Conservation (phyloP, 2,113 vertebrate genomes). For the Mionectes macconnelli region DNA sequence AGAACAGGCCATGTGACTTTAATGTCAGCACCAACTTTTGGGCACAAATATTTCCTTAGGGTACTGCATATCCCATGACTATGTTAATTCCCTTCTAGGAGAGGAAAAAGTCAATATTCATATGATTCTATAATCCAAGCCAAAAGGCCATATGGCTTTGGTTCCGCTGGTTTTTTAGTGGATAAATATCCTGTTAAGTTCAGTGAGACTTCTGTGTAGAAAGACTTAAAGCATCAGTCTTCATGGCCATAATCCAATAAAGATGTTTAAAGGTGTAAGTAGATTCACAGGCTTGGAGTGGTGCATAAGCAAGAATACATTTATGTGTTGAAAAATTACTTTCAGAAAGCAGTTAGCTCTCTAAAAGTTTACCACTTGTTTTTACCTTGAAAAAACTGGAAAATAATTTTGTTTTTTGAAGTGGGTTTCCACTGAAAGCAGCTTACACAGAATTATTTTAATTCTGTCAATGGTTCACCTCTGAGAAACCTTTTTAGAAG, state of each 20-base stretch:
- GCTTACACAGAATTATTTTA: not conserved
- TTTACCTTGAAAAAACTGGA: not conserved
- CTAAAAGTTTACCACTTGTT: not conserved
- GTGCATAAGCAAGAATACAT: not conserved
- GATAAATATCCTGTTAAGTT: not conserved
- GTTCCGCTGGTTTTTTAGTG: not conserved
- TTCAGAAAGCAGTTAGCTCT: not conserved
- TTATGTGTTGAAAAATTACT: not conserved
- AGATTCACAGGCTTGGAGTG: not conserved
- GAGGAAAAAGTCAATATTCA: not conserved
- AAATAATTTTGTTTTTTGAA: not conserved
- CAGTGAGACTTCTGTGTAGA: not conserved
- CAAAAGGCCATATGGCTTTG: conserved; percentile 34
- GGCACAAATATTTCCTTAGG: not conserved
- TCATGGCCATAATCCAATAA: not conserved
- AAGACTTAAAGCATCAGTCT: not conserved
- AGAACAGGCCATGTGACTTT: not conserved
- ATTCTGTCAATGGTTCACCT: not conserved
- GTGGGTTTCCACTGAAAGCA: not conserved
- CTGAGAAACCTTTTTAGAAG: not conserved
- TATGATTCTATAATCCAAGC: not conserved
- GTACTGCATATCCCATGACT: not conserved
- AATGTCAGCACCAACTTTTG: not conserved
- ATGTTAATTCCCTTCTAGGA: not conserved
- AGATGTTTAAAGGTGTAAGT: not conserved